These are phyloP conservation scores for Orthonevra nobilis DNA, from an alignment of 2,888 invertebrate species.

Conservation along the genomic window DNA sequence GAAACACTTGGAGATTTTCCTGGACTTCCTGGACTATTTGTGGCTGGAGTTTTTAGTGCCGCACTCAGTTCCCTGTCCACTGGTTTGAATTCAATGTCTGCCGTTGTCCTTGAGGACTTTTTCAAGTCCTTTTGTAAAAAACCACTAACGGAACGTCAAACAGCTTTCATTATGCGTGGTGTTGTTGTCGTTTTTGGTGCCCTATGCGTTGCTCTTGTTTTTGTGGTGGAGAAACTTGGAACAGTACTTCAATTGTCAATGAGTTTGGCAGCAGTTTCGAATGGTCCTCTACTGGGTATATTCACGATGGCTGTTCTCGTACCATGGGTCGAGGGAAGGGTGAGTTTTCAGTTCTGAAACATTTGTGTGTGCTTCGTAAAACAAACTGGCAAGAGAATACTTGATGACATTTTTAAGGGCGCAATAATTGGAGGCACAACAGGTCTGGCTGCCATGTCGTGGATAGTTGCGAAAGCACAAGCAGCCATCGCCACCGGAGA, in stretches of 20 bases:
- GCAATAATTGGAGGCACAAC: slow-evolving; percentile 82
- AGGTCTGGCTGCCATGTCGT: slow-evolving; percentile 81
- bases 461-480: slow-evolving; percentile 82
- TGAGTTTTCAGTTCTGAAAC: slow-evolving; percentile 75
- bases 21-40: slow-evolving; percentile 92
- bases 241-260: slow-evolving; percentile 86
- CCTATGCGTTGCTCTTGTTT: slow-evolving; percentile 83
- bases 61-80: slow-evolving; percentile 91
- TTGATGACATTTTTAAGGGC: slow-evolving; percentile 77
- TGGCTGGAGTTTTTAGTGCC: slow-evolving; percentile 94
- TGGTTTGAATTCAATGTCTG: slow-evolving; percentile 88
- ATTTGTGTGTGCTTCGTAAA: slow-evolving; percentile 28
- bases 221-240: slow-evolving; percentile 85
- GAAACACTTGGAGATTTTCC: slow-evolving; percentile 88
- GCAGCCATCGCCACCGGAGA: slow-evolving; percentile 81
- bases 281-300: slow-evolving; percentile 85
- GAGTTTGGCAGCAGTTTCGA: slow-evolving; percentile 84
- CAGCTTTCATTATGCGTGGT: slow-evolving; percentile 84
- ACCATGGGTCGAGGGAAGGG: slow-evolving; percentile 84
- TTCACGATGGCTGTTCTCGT: slow-evolving; percentile 86
- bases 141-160: slow-evolving; percentile 82
- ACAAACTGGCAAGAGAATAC: slow-evolving; percentile 47
- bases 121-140: slow-evolving; percentile 82
- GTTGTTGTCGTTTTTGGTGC: slow-evolving; percentile 84
- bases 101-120: slow-evolving; percentile 87